Base-by-base conservation (phyloP, 2,113 vertebrate genomes). In the Cyanoramphus novaezelandiae region DNA sequence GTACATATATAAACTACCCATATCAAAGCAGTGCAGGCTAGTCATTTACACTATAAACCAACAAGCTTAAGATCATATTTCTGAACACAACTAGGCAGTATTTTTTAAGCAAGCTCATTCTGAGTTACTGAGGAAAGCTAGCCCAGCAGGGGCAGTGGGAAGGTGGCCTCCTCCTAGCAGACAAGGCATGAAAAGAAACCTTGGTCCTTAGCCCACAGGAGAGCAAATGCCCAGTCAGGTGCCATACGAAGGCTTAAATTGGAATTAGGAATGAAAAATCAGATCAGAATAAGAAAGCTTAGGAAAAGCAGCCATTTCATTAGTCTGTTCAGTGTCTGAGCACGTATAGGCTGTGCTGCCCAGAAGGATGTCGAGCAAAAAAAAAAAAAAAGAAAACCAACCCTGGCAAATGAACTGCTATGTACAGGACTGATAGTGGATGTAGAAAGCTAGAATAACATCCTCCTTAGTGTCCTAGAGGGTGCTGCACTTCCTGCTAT, bases 311-410 rank as follows among this genome's bases (percentile, higher is more conserved):
- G 55, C n/a, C 13, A 33, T 44, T 57, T 78, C 49, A 63, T 52
- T 60, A 59, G 55, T 17, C 13, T 23, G 0, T 82, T 49, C 65
- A 57, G 39, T 21, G 25, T 13, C 68, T 70, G 28, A 81, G 24
- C 49, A 49, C 6, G 13, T 43, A 55, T 0, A 1, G 37, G 59
- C 47, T 86, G 65, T 31, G 39, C 6, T 0, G 2, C 29, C 29
- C 29, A 72, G 27, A 65, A 60, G 14, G 23, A 21, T 4, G 10
- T 28, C 1, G 2, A 46, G 20, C 12, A 65, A 82, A 39, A 39
- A 39, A 67, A n/a, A n/a, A 60, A 71, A 35, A 13, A n/a, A 23
- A 20, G 10, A 20, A 47, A 47, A 9, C 7, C 27, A 27, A 2
- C 7, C 17, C n/a, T 39, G 23, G 59, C 29, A 86, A 90, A 82